Conservation (phyloP, 2,113 vertebrate species). For the Perca flavescens region DNA sequence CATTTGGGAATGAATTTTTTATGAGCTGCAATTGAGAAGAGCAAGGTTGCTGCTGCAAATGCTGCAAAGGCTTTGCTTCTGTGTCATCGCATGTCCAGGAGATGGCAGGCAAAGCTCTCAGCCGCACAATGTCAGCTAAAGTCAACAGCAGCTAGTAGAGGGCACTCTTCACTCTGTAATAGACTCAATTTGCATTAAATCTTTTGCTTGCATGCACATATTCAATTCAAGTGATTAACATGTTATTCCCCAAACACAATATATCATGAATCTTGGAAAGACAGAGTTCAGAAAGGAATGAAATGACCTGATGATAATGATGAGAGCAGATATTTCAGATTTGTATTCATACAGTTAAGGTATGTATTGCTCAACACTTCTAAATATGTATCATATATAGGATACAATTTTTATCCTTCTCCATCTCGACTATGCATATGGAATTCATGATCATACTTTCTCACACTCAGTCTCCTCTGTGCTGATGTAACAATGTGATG, state of each 20-base stretch:
- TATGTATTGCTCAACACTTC: background rate
- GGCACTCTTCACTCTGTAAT: background rate
- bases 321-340: background rate
- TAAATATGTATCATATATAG: background rate
- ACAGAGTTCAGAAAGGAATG: no score
- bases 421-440: background rate
- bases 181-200: background rate
- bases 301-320: background rate
- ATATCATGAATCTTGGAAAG: background rate
- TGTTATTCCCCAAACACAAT: background rate
- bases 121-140: background rate
- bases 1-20: slow-evolving; percentile 24
- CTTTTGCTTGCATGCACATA: background rate
- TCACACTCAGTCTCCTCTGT: slow-evolving; percentile 6
- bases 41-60: background rate
- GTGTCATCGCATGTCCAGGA: slow-evolving; percentile 16
- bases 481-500: slow-evolving; percentile 51
- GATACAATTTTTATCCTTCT: background rate
- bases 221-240: background rate
- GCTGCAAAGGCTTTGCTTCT: background rate
- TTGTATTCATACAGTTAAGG: background rate
- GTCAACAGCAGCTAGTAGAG: background rate
- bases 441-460: slow-evolving; percentile 39
- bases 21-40: slow-evolving; percentile 35
- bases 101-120: slow-evolving; percentile 24